These are phyloP conservation scores for Sphenodon punctatus DNA, from an alignment of 2,797 vertebrate genomes.

Conservation along the genomic window DNA sequence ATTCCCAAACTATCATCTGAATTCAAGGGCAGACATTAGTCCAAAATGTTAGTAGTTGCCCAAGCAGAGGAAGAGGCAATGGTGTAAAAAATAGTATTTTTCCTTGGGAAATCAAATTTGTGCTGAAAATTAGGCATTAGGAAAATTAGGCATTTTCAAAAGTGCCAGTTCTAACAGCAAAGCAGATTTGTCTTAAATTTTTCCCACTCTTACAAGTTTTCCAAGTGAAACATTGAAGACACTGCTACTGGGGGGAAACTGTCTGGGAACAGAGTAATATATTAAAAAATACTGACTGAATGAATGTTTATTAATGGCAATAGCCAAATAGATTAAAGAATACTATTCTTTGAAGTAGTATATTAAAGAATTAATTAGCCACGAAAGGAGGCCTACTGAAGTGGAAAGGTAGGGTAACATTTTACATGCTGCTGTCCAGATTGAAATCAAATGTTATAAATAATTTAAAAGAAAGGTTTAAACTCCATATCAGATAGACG, in stretches of 20 bases:
- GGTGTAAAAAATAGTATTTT: not conserved
- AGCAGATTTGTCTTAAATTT: not conserved
- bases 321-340: too few relatives aligned
- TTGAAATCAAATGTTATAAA: slow-evolving; percentile 7
- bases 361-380: not conserved
- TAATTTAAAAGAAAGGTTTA: slow-evolving; percentile 40
- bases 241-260: not conserved
- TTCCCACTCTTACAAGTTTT: not conserved
- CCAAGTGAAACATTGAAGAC: too few relatives aligned
- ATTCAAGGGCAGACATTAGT: not conserved
- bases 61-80: accelerated
- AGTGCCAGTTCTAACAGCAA: not conserved
- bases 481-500: not conserved
- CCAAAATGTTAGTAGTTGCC: not conserved
- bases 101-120: not conserved
- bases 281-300: too few relatives aligned
- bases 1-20: not conserved
- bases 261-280: too few relatives aligned
- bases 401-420: not conserved
- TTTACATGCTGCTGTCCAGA: slow-evolving; percentile 49
- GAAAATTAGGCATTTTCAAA: not conserved
- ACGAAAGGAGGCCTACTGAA: not conserved
- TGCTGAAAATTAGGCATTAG: not conserved
- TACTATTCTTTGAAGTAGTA: too few relatives aligned
- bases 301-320: too few relatives aligned